Evolutionary conservation across 2,113 vertebrate species (phyloP).

Genomic region (Zeus faber): DNA sequence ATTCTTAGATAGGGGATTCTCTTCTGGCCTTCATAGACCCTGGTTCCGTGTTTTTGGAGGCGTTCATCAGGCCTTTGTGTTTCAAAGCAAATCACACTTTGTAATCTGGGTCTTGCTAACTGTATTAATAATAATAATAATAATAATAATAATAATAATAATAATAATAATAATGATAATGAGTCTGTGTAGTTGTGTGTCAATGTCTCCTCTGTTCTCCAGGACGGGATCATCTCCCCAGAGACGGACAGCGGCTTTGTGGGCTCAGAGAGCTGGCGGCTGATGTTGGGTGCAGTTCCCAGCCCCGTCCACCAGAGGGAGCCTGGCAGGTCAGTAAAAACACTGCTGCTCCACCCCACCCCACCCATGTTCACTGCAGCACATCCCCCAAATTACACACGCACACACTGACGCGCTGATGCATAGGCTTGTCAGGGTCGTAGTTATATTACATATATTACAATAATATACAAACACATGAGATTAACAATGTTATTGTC

Average conservation of each 20-base stretch:
- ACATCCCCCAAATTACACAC: constrained; percentile 7
- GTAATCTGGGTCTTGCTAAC: background rate
- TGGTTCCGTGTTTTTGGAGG: no score
- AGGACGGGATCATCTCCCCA: constrained; percentile 88
- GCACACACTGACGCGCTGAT: background rate
- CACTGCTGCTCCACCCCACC: background rate
- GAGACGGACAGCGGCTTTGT: constrained; percentile 94
- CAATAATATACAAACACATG: no score
- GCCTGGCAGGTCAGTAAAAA: constrained; percentile 62
- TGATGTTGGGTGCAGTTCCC: constrained; percentile 71
- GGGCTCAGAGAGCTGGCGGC: constrained; percentile 85
- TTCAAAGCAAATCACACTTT: no score
- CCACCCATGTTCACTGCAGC: constrained; percentile 7
- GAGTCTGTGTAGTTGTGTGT: no score
- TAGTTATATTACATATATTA: no score
- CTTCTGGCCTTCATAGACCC: no score
- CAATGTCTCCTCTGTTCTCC: background rate
- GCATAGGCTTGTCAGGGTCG: no score
- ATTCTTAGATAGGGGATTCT: no score
- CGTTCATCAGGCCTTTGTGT: no score
- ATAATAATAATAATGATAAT: no score
- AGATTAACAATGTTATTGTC: no score
- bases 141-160: no score
- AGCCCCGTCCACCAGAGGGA: constrained; percentile 72
- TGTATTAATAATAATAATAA: background rate